Evolutionary conservation across 1,140 invertebrate genomes (phyloP), one percentile per base, ranked within the genome.

Genomic region (Nasonia longicornis): DNA sequence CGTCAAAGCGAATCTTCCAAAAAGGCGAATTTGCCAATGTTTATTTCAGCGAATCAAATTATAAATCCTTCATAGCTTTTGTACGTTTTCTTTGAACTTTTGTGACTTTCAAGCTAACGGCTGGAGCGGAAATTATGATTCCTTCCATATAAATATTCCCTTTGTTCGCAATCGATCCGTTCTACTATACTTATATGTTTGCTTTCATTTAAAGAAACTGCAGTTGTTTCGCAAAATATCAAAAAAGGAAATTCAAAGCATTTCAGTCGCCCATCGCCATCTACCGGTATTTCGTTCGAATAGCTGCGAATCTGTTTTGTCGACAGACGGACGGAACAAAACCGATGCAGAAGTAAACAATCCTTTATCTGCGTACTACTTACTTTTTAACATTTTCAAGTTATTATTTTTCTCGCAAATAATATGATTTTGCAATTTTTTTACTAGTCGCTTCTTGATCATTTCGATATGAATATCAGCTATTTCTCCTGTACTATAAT

Each of bases 41-140:
- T 45, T 79, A 58, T 85, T 74, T 75, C 77, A 79, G 26, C 2
- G 14, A 42, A 20, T 26, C 7, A 64, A 76, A 38, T 42, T 76
- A 38, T 76, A 38, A 76, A 64, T 66, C 3, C 20, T 64, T 66
- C 38, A 52, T 31, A 74, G 16, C 3, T 29, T 63, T 63, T 38
- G 29, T 63, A n/a, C 63, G 29, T n/a, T 64, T 75, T 29, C 52
- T 75, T 75, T 64, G 26, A 76, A 76, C 10, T 42, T 76, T 16
- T 76, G 58, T 66, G 64, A 64, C 22, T 64, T 63, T 31, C 16
- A 42, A 20, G 58, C 12, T 31, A 42, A 66, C 26, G 29, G 48
- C n/a, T 1, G 0, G 63, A 29, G 31, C 38, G 22, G 69, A 67
- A 77, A 48, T 77, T 69, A 7, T 14, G 3, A 22, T 20, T 29